These are phyloP conservation scores for Psophia crepitans DNA, from an alignment of 2,113 vertebrate genomes.

Conservation along the genomic window DNA sequence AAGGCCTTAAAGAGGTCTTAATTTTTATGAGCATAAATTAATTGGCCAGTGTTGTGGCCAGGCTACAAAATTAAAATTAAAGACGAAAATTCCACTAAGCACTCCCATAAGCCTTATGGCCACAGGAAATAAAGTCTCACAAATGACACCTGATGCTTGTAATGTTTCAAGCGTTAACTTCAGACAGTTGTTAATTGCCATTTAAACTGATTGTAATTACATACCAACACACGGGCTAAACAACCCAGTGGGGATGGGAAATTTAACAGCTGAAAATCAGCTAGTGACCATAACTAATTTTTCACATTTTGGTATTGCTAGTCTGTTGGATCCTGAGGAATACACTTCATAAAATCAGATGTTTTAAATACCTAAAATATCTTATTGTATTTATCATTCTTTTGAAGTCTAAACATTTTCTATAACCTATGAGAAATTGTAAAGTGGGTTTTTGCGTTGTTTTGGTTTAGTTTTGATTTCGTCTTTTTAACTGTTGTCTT, in stretches of 20 bases:
- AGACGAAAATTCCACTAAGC: background rate
- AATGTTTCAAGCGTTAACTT: background rate
- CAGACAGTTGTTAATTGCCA: background rate
- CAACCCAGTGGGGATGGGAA: background rate
- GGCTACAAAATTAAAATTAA: conserved; percentile 19
- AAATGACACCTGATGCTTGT: background rate
- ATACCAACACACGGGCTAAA: background rate
- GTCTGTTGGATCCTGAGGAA: background rate
- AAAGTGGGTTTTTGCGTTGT: background rate
- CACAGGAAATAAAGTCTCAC: background rate
- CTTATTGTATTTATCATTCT: background rate
- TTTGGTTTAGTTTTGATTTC: background rate
- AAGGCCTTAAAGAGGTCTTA: background rate
- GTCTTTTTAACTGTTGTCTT: background rate
- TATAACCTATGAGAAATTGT: background rate
- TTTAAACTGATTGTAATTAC: background rate
- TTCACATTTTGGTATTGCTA: background rate
- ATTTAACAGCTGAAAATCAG: background rate
- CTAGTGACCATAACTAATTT: background rate
- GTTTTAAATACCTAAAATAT: background rate
- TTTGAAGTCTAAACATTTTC: background rate
- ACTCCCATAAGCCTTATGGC: background rate
- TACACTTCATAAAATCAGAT: background rate
- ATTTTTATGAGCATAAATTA: conserved; percentile 43
- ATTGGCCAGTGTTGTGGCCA: background rate